phyloP scores from a whole-genome alignment of 2,113 vertebrate species.

The Ceyx margarethae region DNA sequence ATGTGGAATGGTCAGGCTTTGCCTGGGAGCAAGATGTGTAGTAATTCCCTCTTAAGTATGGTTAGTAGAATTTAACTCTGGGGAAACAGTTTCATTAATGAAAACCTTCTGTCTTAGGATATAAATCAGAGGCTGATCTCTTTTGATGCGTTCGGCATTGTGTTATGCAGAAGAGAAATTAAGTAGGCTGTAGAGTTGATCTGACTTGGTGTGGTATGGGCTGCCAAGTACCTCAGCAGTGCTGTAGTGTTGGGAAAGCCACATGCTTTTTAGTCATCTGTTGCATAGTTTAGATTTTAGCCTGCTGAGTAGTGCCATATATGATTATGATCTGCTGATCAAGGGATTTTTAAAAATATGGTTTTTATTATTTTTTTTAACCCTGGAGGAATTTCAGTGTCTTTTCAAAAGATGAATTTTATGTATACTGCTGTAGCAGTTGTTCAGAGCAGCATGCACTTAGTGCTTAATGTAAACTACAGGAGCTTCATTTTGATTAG shows the following conservation, averaged over 20 bases:
- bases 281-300: slow-evolving; percentile 33
- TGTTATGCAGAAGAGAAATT: neutral
- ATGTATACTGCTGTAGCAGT: neutral
- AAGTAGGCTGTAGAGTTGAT: neutral
- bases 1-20: slow-evolving; percentile 25
- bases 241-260: neutral
- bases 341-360: neutral
- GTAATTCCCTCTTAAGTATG: slow-evolving; percentile 19
- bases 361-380: neutral
- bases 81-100: slow-evolving; percentile 60
- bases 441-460: neutral
- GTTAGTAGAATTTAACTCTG: slow-evolving; percentile 58
- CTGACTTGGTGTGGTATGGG: neutral
- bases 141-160: slow-evolving; percentile 47
- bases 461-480: neutral
- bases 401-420: neutral
- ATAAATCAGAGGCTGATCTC: neutral
- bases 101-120: slow-evolving; percentile 34
- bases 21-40: slow-evolving; percentile 58
- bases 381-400: neutral
- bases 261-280: slow-evolving; percentile 2
- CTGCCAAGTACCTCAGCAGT: neutral
- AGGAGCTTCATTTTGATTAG: neutral
- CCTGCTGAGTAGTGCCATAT: neutral
- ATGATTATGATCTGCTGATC: slow-evolving; percentile 3